phyloP scores from a whole-genome alignment of 2,797 vertebrate genomes.

The Tenualosa thibaudeaui region DNA sequence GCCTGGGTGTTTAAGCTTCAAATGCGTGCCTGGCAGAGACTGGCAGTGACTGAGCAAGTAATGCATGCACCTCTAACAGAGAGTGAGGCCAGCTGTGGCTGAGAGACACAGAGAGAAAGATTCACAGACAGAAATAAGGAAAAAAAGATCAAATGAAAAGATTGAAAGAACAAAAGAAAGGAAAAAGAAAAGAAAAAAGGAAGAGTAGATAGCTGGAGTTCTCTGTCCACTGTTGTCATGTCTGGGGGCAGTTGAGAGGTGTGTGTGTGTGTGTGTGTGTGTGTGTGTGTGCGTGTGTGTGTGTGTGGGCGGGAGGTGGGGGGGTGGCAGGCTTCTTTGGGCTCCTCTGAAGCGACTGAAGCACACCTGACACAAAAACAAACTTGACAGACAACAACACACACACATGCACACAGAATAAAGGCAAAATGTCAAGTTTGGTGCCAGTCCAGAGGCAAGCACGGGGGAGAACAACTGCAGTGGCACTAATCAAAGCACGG shows the following conservation, averaged over 20 bases:
- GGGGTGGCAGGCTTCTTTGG: not conserved
- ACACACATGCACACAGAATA: not conserved
- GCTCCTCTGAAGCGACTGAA: not conserved
- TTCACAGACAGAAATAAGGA: not conserved
- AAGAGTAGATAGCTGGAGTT: not conserved
- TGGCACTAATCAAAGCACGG: not conserved
- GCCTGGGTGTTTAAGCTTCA: not conserved
- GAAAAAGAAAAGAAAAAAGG: not conserved
- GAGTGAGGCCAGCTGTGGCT: not conserved
- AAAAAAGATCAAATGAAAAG: not conserved
- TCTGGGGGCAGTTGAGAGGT: not conserved
- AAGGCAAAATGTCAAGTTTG: not conserved
- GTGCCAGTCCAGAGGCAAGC: not conserved
- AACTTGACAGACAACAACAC: not conserved
- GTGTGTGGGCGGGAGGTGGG: not conserved
- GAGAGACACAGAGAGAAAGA: not conserved
- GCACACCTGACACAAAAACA: constrained; percentile 1
- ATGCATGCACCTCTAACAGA: not conserved
- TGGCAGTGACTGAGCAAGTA: constrained; percentile 16
- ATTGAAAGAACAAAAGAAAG: not conserved
- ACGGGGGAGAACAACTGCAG: not conserved
- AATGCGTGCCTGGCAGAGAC: constrained; percentile 21
- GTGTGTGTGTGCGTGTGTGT: not conserved
- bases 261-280: not conserved
- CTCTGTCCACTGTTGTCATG: not conserved